These are phyloP conservation scores for Globicephala melas DNA, from an alignment of 2,113 vertebrate genomes.

Conservation along the genomic window DNA sequence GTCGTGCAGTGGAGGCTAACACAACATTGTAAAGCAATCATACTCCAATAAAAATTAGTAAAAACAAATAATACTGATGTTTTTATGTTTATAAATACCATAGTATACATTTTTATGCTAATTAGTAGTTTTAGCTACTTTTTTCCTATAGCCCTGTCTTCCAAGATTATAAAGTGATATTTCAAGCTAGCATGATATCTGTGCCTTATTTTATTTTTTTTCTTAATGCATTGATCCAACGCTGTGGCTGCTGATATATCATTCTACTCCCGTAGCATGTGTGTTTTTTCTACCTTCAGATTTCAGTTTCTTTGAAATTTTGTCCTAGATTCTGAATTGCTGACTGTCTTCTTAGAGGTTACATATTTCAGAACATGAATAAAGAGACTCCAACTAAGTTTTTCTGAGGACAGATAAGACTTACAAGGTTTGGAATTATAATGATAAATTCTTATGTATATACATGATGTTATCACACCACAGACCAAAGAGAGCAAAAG, in stretches of 20 bases:
- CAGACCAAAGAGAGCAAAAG: neutral
- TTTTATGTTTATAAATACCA: neutral
- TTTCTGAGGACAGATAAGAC: neutral
- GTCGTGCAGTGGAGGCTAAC: too few relatives aligned
- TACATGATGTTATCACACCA: neutral
- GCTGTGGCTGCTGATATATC: neutral
- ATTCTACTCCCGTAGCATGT: neutral
- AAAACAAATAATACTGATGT: neutral
- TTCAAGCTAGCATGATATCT: neutral
- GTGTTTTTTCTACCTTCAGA: neutral
- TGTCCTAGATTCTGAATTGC: neutral
- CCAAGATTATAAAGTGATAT: neutral
- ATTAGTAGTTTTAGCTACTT: neutral
- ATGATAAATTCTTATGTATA: neutral
- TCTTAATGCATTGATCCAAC: neutral
- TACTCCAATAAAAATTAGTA: too few relatives aligned
- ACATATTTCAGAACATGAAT: conserved; percentile 14
- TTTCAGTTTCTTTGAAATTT: neutral
- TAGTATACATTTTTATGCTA: neutral
- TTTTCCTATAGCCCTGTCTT: neutral
- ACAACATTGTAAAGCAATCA: too few relatives aligned
- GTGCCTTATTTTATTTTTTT: neutral
- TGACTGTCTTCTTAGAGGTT: neutral
- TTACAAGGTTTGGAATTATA: neutral
- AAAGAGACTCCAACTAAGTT: neutral